Evolutionary conservation across 2,113 vertebrate species (phyloP), one percentile per base, ranked within the genome.

Genomic region (Agapornis roseicollis): DNA sequence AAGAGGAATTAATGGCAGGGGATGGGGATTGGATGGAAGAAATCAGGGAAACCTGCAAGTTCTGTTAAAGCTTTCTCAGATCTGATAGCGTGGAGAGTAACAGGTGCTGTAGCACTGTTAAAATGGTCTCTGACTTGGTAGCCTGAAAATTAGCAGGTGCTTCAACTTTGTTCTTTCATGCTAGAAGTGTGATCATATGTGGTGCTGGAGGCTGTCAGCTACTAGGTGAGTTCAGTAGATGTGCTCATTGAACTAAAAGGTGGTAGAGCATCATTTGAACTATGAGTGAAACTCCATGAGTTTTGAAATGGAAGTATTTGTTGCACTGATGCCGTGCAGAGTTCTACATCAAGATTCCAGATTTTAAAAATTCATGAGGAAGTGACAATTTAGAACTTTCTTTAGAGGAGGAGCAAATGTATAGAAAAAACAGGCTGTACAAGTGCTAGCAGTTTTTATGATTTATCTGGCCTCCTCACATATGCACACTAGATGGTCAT

Each of bases 401-500:
- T 61, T 88, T 80, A 52, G 64, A 39, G 63, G n/a, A 65, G 52
- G 24, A 85, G 4, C 27, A 87, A 72, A 65, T 15, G 12, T 55
- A 29, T 0, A 0, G 58, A 11, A 41, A 42, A 37, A 63, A 11
- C 8, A 10, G 23, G 20, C 20, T 85, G n/a, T 60, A 42, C 4
- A 3, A 50, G 19, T 56, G 18, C 35, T 56, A 31, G 68, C 33
- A 61, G 23, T 13, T 78, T 66, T 4, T 11, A 6, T 69, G 31
- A 39, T 50, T 58, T 90, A 17, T 55, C 23, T 86, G 33, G 10
- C 17, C 11, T 70, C 11, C 17, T 11, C 27, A 29, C 7, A 3
- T 33, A 9, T 0, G 3, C 10, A 31, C 4, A 3, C 17, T 17
- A 46, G 52, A 13, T 44, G 9, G 11, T 68, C 47, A 17, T 0